These are phyloP conservation scores for Centropus bengalensis DNA, from an alignment of 2,113 vertebrate genomes.

Conservation along the genomic window DNA sequence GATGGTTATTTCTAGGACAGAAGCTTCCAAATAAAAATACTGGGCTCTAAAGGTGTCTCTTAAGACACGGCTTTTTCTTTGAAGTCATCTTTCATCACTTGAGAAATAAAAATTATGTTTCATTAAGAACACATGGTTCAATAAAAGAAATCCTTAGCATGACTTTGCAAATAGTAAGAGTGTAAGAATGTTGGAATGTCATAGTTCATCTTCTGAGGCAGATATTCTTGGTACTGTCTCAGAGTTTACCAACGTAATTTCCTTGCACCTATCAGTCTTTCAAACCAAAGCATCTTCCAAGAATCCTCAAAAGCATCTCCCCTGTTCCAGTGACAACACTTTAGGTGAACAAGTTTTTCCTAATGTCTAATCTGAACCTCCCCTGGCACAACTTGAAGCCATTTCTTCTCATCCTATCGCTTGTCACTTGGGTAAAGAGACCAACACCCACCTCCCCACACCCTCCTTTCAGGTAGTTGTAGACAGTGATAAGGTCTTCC, in stretches of 20 bases:
- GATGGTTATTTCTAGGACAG: not conserved
- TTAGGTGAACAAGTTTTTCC: no score
- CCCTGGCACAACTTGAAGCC: no score
- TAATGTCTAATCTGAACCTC: no score
- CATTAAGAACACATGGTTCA: not conserved
- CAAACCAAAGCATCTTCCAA: not conserved
- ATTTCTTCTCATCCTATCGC: no score
- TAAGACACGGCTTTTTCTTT: not conserved
- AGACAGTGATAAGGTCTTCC: no score
- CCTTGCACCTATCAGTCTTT: not conserved
- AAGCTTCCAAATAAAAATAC: not conserved
- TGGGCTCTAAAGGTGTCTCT: not conserved
- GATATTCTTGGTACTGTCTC: rapidly evolving
- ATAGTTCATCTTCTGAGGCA: not conserved
- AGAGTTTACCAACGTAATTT: not conserved
- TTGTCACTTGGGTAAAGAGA: no score
- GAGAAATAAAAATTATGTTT: not conserved
- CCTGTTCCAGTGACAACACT: no score
- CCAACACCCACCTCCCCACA: no score
- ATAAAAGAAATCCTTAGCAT: not conserved
- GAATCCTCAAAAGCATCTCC: not conserved
- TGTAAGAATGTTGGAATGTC: not conserved
- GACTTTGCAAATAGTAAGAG: not conserved
- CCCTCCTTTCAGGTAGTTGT: no score
- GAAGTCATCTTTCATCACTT: not conserved